Evolutionary conservation across 2,797 vertebrate genomes (phyloP), one percentile per base, ranked within the genome.

Genomic region (Acrocephalus scirpaceus): DNA sequence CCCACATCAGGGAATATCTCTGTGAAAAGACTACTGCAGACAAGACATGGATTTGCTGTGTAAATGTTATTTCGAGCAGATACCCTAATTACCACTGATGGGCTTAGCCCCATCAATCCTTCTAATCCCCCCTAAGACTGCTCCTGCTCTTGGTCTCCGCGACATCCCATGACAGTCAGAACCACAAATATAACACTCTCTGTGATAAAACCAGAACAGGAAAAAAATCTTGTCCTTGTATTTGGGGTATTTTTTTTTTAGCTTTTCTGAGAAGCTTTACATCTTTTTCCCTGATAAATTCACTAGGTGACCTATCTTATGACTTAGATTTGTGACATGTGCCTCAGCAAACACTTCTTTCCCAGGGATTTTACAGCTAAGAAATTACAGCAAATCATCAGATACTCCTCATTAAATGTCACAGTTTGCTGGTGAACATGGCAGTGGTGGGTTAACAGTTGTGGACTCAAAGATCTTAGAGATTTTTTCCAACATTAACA

Each of bases 141-240:
- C 34, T 78, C 58, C 10, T 65, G 54, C 12, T 85, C 38, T 26
- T 44, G 16, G 18, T 75, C 65, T 84, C 29, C 19, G 11, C 0
- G 7, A 54, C n/a, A 34, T 53, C 58, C 70, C 13, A 9, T 53
- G 62, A 13, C n/a, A 48, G 22, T 3, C 42, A 57, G 16, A 10
- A 22, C 26, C 58, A 54, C 26, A 67, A 50, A 64, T 32, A 30
- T 12, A 74, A 67, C 5, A 16, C 40, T 10, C 36, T 6, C 2
- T 15, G 5, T 60, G 74, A 64, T 14, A 45, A 74, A 90, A 47
- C 2, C 18, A 34, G 13, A 51, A 38, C 5, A 29, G 29, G 8
- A 34, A 29, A 29, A 22, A n/a, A 29, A 2, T 2, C 6, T 14
- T 13, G 2, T 16, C 4, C 22, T 54, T 30, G 5, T 2, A 1